Base-by-base conservation (phyloP, 2,113 vertebrate genomes). In the Laterallus jamaicensis region DNA sequence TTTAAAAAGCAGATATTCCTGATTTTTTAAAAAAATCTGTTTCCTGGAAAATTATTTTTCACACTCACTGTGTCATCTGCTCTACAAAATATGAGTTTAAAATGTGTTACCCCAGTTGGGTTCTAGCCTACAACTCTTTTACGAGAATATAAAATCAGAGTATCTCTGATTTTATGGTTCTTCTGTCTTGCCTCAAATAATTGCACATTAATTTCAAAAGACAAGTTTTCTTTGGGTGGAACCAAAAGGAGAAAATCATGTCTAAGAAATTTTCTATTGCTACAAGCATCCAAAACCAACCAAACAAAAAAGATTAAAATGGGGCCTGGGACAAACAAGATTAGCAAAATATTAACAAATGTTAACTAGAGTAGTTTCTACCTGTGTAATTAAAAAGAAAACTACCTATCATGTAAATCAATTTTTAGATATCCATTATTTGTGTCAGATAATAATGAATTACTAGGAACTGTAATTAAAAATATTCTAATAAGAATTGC, bases 401-500 rank as follows among this genome's bases (percentile, higher is more conserved):
- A 64, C 47, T 24, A 52, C 21, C 16, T 50, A 37, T 28, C 18
- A n/a, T 44, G 10, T 68, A 70, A 82, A 91, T 83, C 22, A 66
- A 81, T 62, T 54, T 63, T 87, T 58, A 84, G 49, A 55, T 56
- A 86, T 21, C 40, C 55, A 83, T 88, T 89, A 87, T 67, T 85
- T 71, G 32, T 86, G 84, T 79, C 70, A 87, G 32, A 76, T 73
- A 91, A 79, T 71, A 90, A 94, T 50, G 40, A 92, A 85, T 88
- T 69, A 59, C 40, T 59, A 68, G 62, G 52, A 88, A 82, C 6
- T 77, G 60, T 85, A 93, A 94, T 94, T 82, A 88, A 80, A 85
- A 87, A 93, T 58, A 92, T 76, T 90, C 58, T 88, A 88, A 95
- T 73, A 64, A 24, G 67, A 86, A 90, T 68, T 60, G 56, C 62